Evolutionary conservation across 1,140 invertebrate genomes (phyloP), one percentile per base, ranked within the genome.

Genomic region (Aphaenogaster ashmeadi): DNA sequence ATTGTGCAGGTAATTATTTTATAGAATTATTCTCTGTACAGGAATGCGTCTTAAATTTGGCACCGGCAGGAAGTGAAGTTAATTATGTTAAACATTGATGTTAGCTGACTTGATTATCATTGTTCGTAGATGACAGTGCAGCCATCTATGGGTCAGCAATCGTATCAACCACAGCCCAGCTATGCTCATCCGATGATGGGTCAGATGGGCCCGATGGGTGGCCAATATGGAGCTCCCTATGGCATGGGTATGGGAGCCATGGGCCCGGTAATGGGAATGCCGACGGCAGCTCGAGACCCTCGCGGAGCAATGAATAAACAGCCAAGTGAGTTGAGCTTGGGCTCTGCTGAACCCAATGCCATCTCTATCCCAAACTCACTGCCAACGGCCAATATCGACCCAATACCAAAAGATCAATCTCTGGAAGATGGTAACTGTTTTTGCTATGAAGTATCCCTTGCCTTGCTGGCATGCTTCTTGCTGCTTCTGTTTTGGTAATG

Each of bases 1-100:
- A 99, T 99, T 95, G 98, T 99, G 95, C 98, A 98, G 95, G 97
- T 97, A 93, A 94, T 83, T 89, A 56, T 62, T 54, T 27, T 41
- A n/a, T 66, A 15, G 1, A 54, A 75, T 38, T 21, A 18, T 74
- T 50, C 58, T 71, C 38, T n/a, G 8, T 11, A 13, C 6, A 18
- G 33, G 3, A 64, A 15, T 1, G 58, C 7, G 6, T 60, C 7
- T 67, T 41, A 41, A 36, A 15, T 56, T 54, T 38, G 18, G 9
- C 33, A 58, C 9, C 11, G 38, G 36, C 11, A 60, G 9, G 21
- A 72, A 50, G 18, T n/a, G 27, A 27, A 50, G 36, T 67, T 11
- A 71, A 9, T 9, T 66, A 7, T 62, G 4, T 67, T 64, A 66
- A n/a, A 36, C 0, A 66, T 81, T 89, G 58, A 47, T 67, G 56